Base-by-base conservation (phyloP, 2,888 invertebrate species). In the Nephrocerus scutellatus region DNA sequence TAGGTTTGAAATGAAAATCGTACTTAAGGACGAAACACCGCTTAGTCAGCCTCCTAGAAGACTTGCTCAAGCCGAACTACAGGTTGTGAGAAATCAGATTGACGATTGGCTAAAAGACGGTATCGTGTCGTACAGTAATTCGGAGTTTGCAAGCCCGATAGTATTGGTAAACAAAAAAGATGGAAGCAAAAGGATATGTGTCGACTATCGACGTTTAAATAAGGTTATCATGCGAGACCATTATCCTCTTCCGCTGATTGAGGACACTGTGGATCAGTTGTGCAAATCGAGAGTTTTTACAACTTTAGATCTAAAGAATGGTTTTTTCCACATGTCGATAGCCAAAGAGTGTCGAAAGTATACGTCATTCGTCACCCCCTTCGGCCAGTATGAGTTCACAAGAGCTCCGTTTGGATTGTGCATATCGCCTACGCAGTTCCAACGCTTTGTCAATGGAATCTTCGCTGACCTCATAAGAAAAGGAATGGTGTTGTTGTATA, bases 381-480 rank as follows among this genome's bases (percentile, higher is more conserved):
- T 50, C 8, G 54, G 55, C 2, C 52, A 53, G 13, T 58, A 43
- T 12, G 50, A 57, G 15, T 56, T 51, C 32, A 21, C 30, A 1
- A 33, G 41, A 22, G 15, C 52, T 24, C 65, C 63, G 0, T 69
- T 68, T 51, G 66, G 65, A 5, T 30, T 64, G 5, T 41, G 43
- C 20, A 56, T 52, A 23, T 53, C 50, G 0, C 54, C 54, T 2
- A 34, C 48, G 2, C 41, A 48, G 1, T 57, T 55, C 31, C 52
- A 55, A 21, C 33, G 43, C 12, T 43, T 36, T 19, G 39, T 54
- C 5, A 51, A 50, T 8, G 15, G 18, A 19, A 21, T 34, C 9
- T 34, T 40, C 30, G 33, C 23, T n/a, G 30, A 40, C 3, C 20
- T 35, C 14, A 30, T n/a, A n/a, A n/a, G n/a, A n/a, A n/a, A n/a